phyloP scores from a whole-genome alignment of 2,888 invertebrate genomes.

The Euphydryas editha region DNA sequence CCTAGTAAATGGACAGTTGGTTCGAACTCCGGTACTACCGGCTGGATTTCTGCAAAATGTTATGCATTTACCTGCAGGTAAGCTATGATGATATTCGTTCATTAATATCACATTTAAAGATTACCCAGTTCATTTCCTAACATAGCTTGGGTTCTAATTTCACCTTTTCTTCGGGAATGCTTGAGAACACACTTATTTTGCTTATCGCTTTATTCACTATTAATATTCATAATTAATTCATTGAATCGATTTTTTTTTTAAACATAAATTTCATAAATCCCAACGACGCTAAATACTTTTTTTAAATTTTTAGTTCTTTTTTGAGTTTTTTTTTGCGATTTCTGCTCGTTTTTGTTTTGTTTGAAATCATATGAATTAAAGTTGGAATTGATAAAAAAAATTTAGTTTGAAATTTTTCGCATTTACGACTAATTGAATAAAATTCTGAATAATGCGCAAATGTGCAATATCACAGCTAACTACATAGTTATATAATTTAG shows the following conservation, averaged over 20 bases:
- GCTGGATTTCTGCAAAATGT: slow-evolving; percentile 89
- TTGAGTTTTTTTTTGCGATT: no score
- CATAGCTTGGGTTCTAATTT: slow-evolving; percentile 41
- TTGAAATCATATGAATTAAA: no score
- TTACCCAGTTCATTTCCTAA: slow-evolving; percentile 6
- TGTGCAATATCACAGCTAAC: slow-evolving; percentile 7
- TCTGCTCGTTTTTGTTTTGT: no score
- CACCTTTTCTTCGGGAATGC: slow-evolving; percentile 57
- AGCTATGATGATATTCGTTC: slow-evolving; percentile 38
- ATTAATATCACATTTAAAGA: slow-evolving; percentile 2
- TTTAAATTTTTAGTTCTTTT: neutral
- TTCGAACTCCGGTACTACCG: slow-evolving; percentile 87
- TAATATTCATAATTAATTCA: neutral
- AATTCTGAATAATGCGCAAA: neutral
- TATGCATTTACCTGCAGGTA: slow-evolving; percentile 86
- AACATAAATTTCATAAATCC: neutral
- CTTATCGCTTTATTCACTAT: slow-evolving; percentile 53
- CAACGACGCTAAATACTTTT: neutral
- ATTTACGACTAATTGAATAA: neutral
- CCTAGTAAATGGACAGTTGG: slow-evolving; percentile 87
- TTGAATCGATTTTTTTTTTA: neutral
- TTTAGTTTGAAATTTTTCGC: neutral
- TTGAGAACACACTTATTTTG: slow-evolving; percentile 58
- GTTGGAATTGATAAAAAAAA: neutral
- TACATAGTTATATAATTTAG: slow-evolving; percentile 3